Evolutionary conservation across 2,797 vertebrate genomes (phyloP).

Genomic region (Apogon talboti): DNA sequence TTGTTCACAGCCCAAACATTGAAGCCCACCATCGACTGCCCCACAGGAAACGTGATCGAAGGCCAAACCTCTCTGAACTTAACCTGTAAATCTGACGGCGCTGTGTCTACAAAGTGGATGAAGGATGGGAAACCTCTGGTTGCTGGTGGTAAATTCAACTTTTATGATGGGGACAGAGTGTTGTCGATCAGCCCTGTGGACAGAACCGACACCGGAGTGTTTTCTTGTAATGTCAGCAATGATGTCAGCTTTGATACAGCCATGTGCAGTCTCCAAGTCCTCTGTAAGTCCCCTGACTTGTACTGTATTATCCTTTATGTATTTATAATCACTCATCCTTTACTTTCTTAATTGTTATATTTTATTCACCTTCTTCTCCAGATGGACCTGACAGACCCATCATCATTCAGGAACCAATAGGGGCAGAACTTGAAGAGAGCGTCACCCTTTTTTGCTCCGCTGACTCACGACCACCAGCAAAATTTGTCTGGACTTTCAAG

Average conservation of each 20-base stretch:
- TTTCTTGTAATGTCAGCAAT: constrained; percentile 58
- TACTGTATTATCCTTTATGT: not conserved
- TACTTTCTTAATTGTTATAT: not conserved
- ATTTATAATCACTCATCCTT: not conserved
- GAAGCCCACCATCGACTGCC: constrained; percentile 33
- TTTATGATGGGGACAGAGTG: constrained; percentile 45
- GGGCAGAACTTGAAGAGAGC: constrained; percentile 45
- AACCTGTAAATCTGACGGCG: constrained; percentile 41
- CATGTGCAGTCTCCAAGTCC: constrained; percentile 45
- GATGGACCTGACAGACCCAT: constrained; percentile 64
- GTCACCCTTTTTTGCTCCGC: constrained; percentile 60
- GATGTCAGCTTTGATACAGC: constrained; percentile 28
- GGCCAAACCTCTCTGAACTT: constrained; percentile 48
- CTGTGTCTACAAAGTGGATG: constrained; percentile 40
- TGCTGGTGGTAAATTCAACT: constrained; percentile 35
- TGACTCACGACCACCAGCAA: constrained; percentile 52
- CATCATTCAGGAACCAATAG: constrained; percentile 32
- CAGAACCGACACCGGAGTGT: constrained; percentile 46
- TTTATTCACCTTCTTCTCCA: constrained; percentile 15
- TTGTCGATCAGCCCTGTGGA: constrained; percentile 48
- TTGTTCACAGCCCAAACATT: constrained; percentile 41
- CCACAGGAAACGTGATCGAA: constrained; percentile 43
- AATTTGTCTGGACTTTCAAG: constrained; percentile 61
- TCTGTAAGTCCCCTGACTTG: constrained; percentile 51
- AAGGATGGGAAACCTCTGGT: constrained; percentile 52